Percentiles rank a stretch among this genome's conserved stretches.
Evolutionary conservation across 2,797 vertebrate species (phyloP).

Genomic region (Chloroceryle amazona): DNA sequence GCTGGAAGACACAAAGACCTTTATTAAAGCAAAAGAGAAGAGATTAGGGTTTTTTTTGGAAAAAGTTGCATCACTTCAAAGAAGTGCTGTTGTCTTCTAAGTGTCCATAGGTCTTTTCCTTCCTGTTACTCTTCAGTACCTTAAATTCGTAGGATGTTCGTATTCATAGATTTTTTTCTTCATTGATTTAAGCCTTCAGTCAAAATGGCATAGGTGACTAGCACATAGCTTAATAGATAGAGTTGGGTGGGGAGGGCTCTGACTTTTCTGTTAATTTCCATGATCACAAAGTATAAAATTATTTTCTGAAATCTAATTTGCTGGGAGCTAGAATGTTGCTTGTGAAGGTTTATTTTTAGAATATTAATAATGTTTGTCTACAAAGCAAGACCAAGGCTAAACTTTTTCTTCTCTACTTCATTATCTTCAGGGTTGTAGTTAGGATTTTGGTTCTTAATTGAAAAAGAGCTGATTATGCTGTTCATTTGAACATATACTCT

Average conservation of each 20-base stretch:
- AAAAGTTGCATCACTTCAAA: not conserved
- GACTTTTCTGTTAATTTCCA: not conserved
- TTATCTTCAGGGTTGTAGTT: not conserved
- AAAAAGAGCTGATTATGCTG: not conserved
- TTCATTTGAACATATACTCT: not conserved
- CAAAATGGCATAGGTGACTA: not conserved
- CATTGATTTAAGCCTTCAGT: not conserved
- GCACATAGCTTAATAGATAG: not conserved
- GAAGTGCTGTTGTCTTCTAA: not conserved
- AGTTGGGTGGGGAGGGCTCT: not conserved
- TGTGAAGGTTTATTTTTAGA: not conserved
- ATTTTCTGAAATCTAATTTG: not conserved
- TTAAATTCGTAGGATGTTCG: not conserved
- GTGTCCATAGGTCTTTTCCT: not conserved
- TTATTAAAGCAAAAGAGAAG: not conserved
- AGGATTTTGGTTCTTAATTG: not conserved
- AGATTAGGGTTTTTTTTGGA: not conserved
- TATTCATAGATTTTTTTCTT: not conserved
- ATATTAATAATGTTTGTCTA: not conserved
- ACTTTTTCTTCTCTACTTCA: not conserved
- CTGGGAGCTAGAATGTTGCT: not conserved
- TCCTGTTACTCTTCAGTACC: not conserved
- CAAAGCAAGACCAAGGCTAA: not conserved
- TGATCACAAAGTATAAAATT: not conserved
- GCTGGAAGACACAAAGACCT: not conserved